These are phyloP conservation scores for Gila robusta DNA, from an alignment of 2,797 vertebrate species.

Conservation along the genomic window DNA sequence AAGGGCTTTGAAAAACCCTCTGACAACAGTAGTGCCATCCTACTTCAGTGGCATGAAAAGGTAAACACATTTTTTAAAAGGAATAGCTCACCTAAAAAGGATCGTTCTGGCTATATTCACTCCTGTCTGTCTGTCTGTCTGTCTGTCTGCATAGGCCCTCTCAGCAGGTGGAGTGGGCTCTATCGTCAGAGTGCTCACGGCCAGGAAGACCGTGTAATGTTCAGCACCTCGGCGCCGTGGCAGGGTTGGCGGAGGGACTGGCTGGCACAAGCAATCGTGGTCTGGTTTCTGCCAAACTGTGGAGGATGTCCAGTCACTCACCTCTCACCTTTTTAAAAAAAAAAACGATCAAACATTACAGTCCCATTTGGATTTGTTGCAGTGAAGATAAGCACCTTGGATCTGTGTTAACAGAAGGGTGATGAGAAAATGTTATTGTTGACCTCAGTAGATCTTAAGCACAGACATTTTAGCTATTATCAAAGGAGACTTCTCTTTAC, in stretches of 20 bases:
- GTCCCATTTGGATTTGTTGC: conserved; percentile 35
- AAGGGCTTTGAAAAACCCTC: conserved; percentile 97
- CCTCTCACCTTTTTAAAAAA: neutral
- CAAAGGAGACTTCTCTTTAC: conserved; percentile 4
- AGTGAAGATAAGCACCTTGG: conserved; percentile 36
- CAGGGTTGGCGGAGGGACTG: conserved; percentile 57
- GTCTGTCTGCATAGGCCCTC: conserved; percentile 82
- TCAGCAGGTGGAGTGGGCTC: conserved; percentile 95
- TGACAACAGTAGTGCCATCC: conserved; percentile 95
- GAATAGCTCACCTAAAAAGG: neutral
- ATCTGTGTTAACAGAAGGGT: conserved; percentile 35
- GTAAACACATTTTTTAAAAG: conserved; percentile 69
- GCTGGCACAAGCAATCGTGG: conserved; percentile 56
- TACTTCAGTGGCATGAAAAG: conserved; percentile 99
- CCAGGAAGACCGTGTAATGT: conserved; percentile 92
- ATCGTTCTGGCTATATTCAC: neutral
- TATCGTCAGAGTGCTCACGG: conserved; percentile 95
- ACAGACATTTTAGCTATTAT: conserved; percentile 40
- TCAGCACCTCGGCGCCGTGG: conserved; percentile 11
- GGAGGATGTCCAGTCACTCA: conserved; percentile 44
- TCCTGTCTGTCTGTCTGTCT: neutral
- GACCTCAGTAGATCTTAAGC: conserved; percentile 38
- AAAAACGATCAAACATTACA: conserved; percentile 39
- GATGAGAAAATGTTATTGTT: conserved; percentile 17
- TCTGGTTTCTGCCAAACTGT: conserved; percentile 58